phyloP scores from a whole-genome alignment of 2,888 invertebrate genomes.

The Steinernema hermaphroditum region DNA sequence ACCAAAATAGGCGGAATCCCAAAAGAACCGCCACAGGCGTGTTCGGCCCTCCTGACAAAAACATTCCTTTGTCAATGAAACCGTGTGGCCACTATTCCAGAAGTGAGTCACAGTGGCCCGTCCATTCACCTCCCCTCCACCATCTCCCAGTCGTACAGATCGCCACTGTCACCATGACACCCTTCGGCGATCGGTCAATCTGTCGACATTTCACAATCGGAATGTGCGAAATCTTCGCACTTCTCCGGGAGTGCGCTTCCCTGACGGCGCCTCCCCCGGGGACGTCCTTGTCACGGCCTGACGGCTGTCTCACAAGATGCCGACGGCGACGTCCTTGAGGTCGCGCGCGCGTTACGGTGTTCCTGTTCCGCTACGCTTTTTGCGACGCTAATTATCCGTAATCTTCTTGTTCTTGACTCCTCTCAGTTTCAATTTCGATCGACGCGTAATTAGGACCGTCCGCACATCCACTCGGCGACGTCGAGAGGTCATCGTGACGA shows the following conservation, averaged over 20 bases:
- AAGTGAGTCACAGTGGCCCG: constrained; percentile 15
- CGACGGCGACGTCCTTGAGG: background rate
- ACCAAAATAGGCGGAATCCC: too few relatives aligned
- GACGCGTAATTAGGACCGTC: background rate
- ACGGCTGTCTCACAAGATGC: background rate
- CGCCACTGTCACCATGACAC: background rate
- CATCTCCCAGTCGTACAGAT: background rate
- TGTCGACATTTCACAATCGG: background rate
- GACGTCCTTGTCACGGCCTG: background rate
- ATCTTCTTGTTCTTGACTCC: constrained; percentile 21
- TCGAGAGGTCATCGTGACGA: too few relatives aligned
- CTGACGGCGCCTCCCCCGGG: background rate
- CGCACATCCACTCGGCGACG: too few relatives aligned
- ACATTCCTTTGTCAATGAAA: background rate
- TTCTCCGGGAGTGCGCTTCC: background rate
- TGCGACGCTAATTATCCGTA: background rate
- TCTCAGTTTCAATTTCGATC: background rate
- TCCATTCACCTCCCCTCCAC: background rate
- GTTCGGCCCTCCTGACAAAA: background rate
- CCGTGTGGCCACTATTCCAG: background rate
- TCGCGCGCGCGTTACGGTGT: background rate
- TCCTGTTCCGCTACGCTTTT: constrained; percentile 17
- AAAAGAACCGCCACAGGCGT: background rate
- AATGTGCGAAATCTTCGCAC: constrained; percentile 17
- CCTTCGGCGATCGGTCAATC: background rate